These are phyloP conservation scores for Rhinichthys klamathensis DNA, from an alignment of 2,113 vertebrate genomes.

Conservation along the genomic window DNA sequence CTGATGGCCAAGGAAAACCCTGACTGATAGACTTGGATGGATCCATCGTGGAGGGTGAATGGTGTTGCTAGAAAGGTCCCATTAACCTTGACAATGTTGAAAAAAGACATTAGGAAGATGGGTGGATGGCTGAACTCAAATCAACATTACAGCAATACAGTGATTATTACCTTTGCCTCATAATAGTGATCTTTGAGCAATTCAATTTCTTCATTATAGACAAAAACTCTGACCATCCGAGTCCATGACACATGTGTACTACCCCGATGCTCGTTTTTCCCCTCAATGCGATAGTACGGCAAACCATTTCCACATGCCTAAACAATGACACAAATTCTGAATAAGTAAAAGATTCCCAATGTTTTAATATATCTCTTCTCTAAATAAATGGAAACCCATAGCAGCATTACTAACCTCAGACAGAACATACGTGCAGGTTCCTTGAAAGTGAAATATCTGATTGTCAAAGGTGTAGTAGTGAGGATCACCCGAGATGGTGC, in stretches of 20 bases:
- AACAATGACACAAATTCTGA: background rate
- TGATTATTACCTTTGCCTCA: slow-evolving; percentile 61
- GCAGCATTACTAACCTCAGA: slow-evolving; percentile 43
- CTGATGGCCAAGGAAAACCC: slow-evolving; percentile 65
- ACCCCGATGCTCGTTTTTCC: slow-evolving; percentile 65
- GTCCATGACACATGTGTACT: slow-evolving; percentile 62
- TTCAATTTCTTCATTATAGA: slow-evolving; percentile 60
- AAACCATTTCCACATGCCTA: slow-evolving; percentile 55
- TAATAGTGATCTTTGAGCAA: slow-evolving; percentile 54
- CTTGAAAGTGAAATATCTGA: slow-evolving; percentile 66
- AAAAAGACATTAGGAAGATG: background rate
- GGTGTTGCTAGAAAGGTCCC: slow-evolving; percentile 60
- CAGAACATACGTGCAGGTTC: slow-evolving; percentile 1
- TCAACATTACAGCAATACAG: background rate
- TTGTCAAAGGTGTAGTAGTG: slow-evolving; percentile 81
- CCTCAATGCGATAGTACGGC: slow-evolving; percentile 64
- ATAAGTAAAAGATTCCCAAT: background rate
- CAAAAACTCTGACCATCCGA: slow-evolving; percentile 58
- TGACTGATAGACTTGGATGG: slow-evolving; percentile 55
- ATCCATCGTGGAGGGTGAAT: slow-evolving; percentile 57
- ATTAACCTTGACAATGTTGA: slow-evolving; percentile 62
- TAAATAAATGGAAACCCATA: background rate
- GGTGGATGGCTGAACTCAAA: background rate
- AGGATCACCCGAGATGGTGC: slow-evolving; percentile 73
- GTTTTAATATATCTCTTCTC: background rate